Evolutionary conservation across 2,797 vertebrate genomes (phyloP).

Genomic region (Nannoperca australis): DNA sequence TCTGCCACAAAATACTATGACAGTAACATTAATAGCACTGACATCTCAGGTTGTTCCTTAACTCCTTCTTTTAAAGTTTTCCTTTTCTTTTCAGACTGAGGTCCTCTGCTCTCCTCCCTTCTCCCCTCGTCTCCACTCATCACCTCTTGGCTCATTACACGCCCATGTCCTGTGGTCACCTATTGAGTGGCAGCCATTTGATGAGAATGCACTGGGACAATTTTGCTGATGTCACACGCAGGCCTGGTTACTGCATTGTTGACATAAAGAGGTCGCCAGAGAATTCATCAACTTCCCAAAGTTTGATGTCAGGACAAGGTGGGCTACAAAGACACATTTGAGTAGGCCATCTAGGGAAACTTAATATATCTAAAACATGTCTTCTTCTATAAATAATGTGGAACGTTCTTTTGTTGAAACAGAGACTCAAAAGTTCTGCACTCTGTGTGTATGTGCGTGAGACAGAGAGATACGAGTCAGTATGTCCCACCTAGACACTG

Average conservation of each 20-base stretch:
- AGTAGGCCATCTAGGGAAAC: constrained; percentile 11
- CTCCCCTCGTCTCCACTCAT: constrained; percentile 44
- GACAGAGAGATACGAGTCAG: constrained; percentile 66
- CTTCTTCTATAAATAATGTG: constrained; percentile 17
- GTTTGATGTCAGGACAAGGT: constrained; percentile 56
- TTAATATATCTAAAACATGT: constrained; percentile 30
- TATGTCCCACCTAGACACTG: constrained; percentile 78
- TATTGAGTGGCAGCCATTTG: constrained; percentile 70
- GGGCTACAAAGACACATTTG: not conserved
- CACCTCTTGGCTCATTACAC: constrained; percentile 58
- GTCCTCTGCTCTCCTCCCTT: constrained; percentile 8
- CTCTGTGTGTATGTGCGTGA: constrained; percentile 11
- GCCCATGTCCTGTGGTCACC: constrained; percentile 64
- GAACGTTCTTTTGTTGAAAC: constrained; percentile 19
- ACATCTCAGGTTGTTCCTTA: constrained; percentile 13
- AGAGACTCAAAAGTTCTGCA: constrained; percentile 31
- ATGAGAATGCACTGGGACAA: constrained; percentile 76
- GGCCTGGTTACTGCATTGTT: constrained; percentile 59
- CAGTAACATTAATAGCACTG: not conserved
- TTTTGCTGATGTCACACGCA: constrained; percentile 74
- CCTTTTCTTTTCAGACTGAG: not conserved
- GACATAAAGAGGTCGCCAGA: constrained; percentile 72
- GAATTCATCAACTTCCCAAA: constrained; percentile 62
- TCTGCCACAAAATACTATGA: not conserved
- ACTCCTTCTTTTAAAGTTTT: constrained; percentile 9